A percentile compares a stretch with the other conserved stretches of the same genome.
These are phyloP conservation scores for Drosophila falleni DNA, from an alignment of 2,888 invertebrate species.

Conservation along the genomic window DNA sequence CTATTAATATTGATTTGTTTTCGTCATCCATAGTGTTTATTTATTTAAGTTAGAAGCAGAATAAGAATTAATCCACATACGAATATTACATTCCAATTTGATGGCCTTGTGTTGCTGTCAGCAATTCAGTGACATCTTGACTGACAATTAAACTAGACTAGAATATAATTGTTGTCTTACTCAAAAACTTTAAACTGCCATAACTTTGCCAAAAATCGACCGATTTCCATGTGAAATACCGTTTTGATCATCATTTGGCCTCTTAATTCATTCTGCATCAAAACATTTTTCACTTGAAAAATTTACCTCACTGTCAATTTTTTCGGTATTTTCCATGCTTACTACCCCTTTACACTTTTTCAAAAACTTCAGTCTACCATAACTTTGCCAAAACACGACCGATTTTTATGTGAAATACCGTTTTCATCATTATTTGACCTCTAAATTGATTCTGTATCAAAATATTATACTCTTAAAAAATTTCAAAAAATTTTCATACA, in stretches of 20 bases:
- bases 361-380: too few relatives aligned
- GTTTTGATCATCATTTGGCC: neutral
- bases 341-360: too few relatives aligned
- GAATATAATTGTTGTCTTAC: neutral
- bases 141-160: neutral
- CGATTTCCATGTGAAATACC: neutral
- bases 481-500: too few relatives aligned
- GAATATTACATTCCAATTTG: neutral
- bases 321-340: too few relatives aligned
- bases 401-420: neutral
- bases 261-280: neutral
- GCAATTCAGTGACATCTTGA: neutral
- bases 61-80: constrained; percentile 1
- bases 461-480: neutral
- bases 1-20: constrained; percentile 2
- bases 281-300: too few relatives aligned
- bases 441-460: neutral
- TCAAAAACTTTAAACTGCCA: too few relatives aligned
- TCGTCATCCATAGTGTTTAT: constrained; percentile 1
- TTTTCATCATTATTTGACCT: neutral
- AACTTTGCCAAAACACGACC: neutral
- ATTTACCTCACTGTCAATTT: too few relatives aligned
- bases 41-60: constrained; percentile 1
- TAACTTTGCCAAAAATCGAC: neutral
- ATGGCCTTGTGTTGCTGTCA: neutral